Evolutionary conservation across 2,797 vertebrate genomes (phyloP).

Genomic region (Bucorvus abyssinicus): DNA sequence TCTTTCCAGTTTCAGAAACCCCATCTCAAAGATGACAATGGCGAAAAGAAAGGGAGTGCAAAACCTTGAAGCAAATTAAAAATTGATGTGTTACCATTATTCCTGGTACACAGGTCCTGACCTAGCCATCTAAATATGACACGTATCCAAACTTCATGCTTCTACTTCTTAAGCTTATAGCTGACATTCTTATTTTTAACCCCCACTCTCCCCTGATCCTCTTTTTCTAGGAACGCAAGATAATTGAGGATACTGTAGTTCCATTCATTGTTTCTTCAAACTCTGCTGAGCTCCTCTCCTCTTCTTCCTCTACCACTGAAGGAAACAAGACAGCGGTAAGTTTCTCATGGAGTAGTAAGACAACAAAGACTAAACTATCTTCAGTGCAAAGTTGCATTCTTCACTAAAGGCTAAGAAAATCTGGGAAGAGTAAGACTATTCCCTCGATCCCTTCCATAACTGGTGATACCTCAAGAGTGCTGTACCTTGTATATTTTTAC

Average conservation of each 20-base stretch:
- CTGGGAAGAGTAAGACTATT: not conserved
- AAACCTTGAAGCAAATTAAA: not conserved
- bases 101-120: not conserved
- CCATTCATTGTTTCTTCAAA: conserved; percentile 87
- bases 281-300: conserved; percentile 76
- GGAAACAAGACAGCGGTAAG: conserved; percentile 73
- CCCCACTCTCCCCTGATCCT: not conserved
- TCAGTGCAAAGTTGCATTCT: not conserved
- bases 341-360: not conserved
- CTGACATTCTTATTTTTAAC: not conserved
- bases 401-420: not conserved
- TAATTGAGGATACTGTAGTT: conserved; percentile 91
- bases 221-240: conserved; percentile 87
- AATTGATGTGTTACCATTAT: not conserved
- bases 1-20: not conserved
- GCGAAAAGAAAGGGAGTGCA: not conserved
- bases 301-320: conserved; percentile 72
- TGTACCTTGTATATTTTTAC: not conserved
- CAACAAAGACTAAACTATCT: not conserved
- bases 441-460: not conserved
- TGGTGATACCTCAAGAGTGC: not conserved
- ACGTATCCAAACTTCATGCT: not conserved
- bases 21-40: not conserved
- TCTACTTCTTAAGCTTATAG: not conserved
- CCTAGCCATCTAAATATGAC: not conserved